These are phyloP conservation scores for Cricetomys ansorgei DNA, from an alignment of 2,113 vertebrate genomes.

Conservation along the genomic window DNA sequence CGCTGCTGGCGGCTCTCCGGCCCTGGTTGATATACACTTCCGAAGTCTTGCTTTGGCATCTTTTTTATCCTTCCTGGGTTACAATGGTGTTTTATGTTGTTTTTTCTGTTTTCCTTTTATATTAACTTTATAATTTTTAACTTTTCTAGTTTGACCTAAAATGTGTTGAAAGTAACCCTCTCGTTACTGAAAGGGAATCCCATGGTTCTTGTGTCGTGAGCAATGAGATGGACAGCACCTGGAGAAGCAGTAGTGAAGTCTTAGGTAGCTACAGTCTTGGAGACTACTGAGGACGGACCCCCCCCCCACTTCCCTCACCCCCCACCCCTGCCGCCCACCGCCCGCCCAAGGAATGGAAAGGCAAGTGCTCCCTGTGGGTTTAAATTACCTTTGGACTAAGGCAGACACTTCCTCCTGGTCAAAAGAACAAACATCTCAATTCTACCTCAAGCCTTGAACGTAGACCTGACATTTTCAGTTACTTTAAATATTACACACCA, in stretches of 20 bases:
- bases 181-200: neutral
- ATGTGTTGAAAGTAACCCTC: neutral
- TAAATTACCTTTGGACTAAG: neutral
- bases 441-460: neutral
- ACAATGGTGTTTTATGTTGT: neutral
- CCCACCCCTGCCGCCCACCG: too few relatives aligned
- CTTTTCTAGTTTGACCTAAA: neutral
- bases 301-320: neutral
- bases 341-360: neutral
- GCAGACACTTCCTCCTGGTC: neutral
- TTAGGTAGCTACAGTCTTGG: too few relatives aligned
- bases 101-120: neutral
- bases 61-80: neutral
- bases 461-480: too few relatives aligned
- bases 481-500: neutral
- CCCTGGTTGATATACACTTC: neutral
- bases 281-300: neutral
- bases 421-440: neutral
- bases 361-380: neutral
- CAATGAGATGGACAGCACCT: neutral
- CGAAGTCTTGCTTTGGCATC: conserved; percentile 31
- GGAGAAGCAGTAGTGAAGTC: neutral
- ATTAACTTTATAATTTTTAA: neutral
- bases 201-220: neutral
- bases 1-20: neutral